Evolutionary conservation across 2,888 invertebrate species (phyloP).

Genomic region (Quadroppia sp.): DNA sequence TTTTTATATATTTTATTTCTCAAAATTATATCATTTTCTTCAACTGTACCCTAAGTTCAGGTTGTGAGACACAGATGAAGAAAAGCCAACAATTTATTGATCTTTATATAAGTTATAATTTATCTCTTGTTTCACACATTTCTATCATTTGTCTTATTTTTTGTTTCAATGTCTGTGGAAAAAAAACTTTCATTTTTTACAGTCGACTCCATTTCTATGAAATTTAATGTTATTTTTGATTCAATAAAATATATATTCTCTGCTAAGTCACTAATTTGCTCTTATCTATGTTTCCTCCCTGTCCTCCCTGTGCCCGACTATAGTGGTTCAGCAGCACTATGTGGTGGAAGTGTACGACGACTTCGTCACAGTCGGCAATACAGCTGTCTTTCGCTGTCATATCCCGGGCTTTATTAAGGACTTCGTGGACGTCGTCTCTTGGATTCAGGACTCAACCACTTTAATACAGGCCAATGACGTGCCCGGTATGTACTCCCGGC

Average conservation of each 20-base stretch:
- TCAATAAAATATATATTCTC: slow-evolving; percentile 23
- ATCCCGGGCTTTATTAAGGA: slow-evolving; percentile 47
- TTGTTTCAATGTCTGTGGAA: background rate
- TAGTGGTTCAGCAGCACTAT: slow-evolving; percentile 47
- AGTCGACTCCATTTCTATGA: slow-evolving; percentile 23
- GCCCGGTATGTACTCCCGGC: too few relatives aligned
- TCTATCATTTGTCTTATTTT: slow-evolving; percentile 35
- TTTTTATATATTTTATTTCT: background rate
- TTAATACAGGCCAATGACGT: slow-evolving; percentile 32
- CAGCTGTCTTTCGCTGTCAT: slow-evolving; percentile 48
- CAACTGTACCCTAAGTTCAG: too few relatives aligned
- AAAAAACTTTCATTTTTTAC: slow-evolving; percentile 6
- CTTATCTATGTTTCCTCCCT: background rate
- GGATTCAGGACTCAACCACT: slow-evolving; percentile 41
- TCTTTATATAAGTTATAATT: slow-evolving; percentile 32
- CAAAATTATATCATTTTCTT: background rate
- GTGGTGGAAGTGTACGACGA: slow-evolving; percentile 48
- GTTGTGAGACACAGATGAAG: too few relatives aligned
- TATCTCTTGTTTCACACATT: slow-evolving; percentile 37
- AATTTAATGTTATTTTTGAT: slow-evolving; percentile 23
- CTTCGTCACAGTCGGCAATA: slow-evolving; percentile 48
- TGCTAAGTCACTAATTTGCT: slow-evolving; percentile 1
- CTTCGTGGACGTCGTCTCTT: slow-evolving; percentile 43
- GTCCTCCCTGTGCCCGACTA: slow-evolving; percentile 22
- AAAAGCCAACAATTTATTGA: background rate